phyloP scores from a whole-genome alignment of 2,888 invertebrate species.

The Thecocarcelia acutangulata region DNA sequence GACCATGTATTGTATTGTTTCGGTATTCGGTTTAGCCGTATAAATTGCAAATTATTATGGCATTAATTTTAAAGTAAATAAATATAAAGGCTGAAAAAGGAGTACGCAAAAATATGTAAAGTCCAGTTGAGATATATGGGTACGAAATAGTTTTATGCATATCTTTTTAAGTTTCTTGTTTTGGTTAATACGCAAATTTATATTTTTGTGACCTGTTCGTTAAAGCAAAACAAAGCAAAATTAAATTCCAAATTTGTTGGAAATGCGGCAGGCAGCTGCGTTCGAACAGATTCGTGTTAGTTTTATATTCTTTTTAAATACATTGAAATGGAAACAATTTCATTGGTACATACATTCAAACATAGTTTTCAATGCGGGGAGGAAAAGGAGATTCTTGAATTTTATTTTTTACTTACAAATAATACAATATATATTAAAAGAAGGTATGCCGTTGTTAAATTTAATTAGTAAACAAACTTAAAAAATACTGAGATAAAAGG shows the following conservation, averaged over 20 bases:
- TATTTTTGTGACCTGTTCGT: constrained; percentile 17
- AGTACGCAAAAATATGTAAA: neutral
- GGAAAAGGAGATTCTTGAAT: constrained; percentile 53
- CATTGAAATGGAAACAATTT: neutral
- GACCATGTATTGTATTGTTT: constrained; percentile 98
- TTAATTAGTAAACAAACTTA: constrained; percentile 12
- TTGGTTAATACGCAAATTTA: constrained; percentile 6
- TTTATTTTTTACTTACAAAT: constrained; percentile 57
- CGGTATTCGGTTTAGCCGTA: constrained; percentile 81
- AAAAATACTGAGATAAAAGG: no score
- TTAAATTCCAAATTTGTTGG: neutral
- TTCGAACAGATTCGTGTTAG: neutral
- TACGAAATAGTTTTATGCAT: constrained; percentile 57
- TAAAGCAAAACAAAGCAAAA: constrained; percentile 24
- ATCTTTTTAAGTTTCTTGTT: constrained; percentile 52
- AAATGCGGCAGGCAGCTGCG: constrained; percentile 60
- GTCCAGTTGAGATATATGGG: constrained; percentile 25
- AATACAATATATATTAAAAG: constrained; percentile 23
- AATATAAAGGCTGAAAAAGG: constrained; percentile 10
- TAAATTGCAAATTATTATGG: constrained; percentile 69
- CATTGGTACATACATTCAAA: neutral
- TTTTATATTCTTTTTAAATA: constrained; percentile 31
- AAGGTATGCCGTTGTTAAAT: constrained; percentile 29
- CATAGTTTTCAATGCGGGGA: constrained; percentile 44
- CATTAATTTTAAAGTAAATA: neutral